Evolutionary conservation across 2,888 invertebrate species (phyloP).

Genomic region (Trissoscelio sp.): DNA sequence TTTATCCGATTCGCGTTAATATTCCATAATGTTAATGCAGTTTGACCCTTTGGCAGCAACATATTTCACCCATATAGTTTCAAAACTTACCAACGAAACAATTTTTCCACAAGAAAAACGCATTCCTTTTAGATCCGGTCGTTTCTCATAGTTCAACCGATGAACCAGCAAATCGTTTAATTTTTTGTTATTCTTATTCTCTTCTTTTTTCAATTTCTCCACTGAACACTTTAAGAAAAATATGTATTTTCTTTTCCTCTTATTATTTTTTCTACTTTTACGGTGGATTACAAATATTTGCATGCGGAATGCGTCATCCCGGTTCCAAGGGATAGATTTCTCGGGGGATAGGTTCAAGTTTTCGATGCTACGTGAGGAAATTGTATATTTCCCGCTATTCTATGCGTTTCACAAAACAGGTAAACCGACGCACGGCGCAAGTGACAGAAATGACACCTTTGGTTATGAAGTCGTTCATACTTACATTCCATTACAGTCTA

Average conservation of each 20-base stretch:
- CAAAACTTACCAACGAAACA: too few relatives aligned
- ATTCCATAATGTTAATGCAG: neutral
- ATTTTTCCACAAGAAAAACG: too few relatives aligned
- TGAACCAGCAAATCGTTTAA: slow-evolving; percentile 11
- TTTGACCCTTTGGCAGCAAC: neutral
- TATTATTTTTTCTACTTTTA: slow-evolving; percentile 30
- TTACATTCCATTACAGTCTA: neutral
- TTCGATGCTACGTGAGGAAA: slow-evolving; percentile 58
- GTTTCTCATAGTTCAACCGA: too few relatives aligned
- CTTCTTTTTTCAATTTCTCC: slow-evolving; percentile 9
- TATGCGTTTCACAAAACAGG: slow-evolving; percentile 30
- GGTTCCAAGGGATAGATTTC: slow-evolving; percentile 54
- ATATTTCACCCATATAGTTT: neutral
- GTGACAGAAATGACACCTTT: slow-evolving; percentile 30
- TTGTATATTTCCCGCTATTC: slow-evolving; percentile 44
- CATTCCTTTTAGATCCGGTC: too few relatives aligned
- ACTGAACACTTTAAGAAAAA: slow-evolving; percentile 16
- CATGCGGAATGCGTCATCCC: slow-evolving; percentile 51
- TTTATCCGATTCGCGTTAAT: neutral
- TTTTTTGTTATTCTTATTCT: neutral
- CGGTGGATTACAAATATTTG: slow-evolving; percentile 57
- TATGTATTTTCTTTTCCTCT: slow-evolving; percentile 7
- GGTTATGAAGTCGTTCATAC: slow-evolving; percentile 13
- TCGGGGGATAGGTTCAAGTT: slow-evolving; percentile 57
- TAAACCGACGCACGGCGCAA: slow-evolving; percentile 11